Base-by-base conservation (phyloP, 2,113 vertebrate genomes). In the Cettia cetti region DNA sequence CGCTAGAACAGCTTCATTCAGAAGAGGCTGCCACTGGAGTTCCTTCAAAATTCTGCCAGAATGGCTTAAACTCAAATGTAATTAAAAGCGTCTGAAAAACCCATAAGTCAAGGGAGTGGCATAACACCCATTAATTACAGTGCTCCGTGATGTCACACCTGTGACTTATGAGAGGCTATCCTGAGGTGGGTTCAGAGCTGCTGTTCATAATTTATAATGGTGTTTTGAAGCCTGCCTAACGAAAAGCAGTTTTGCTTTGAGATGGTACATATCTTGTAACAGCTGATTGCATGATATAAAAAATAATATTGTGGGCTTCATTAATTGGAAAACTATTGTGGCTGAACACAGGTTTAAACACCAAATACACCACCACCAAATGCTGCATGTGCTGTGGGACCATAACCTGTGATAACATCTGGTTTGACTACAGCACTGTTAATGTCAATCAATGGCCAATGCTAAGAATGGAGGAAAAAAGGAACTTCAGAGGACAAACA, bases 21-120 rank as follows among this genome's bases (percentile, higher is more conserved):
- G 50, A 75, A 63, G 2, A 66, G 64, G n/a, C 61, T 82, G 60
- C 64, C 86, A 80, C 63, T 5, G 1, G 49, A 95, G 91, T 22
- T 60, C 76, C 91, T 90, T 95, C 83, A 95, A 94, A 96, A 90
- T 64, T 82, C 91, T 71, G 93, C 90, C 87, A 77, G 84, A 94
- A 92, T 54, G 59, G 56, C 86, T 89, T 49, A 81, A 96, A 92
- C 59, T 89, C 85, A 84, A 82, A 95, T 95, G 96, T 82, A 91
- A 94, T 82, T 74, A 85, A 88, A 97, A 75, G 35, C 71, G 54
- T 86, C 86, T 92, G 87, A 89, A 94, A 96, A 93, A 71, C 79
- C 89, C 83, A 0, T 88, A 86, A 91, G 52, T 90, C 82, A 66
- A 45, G 65, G 84, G 89, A 49, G 65, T 82, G 91, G 91, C 90